Conservation (phyloP, 2,113 vertebrate species). For the Pionites leucogaster region DNA sequence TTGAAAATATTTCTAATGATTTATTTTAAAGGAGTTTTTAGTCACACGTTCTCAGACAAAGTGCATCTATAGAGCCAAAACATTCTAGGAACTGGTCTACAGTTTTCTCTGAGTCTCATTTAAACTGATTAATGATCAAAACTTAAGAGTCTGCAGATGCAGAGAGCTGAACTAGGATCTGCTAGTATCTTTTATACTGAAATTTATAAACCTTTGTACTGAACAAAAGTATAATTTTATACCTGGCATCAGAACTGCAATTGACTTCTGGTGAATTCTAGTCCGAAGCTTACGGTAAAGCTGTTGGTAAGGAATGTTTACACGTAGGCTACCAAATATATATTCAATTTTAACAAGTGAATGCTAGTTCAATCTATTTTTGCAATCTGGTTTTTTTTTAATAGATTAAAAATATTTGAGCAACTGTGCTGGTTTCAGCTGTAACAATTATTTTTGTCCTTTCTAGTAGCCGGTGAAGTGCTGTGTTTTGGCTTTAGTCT, state of each 20-base stretch:
- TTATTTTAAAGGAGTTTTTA: not conserved
- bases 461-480: not conserved
- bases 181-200: not conserved
- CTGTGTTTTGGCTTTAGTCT: not conserved
- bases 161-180: not conserved
- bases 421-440: not conserved
- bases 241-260: not conserved
- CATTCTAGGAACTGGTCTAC: not conserved
- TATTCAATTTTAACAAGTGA: not conserved
- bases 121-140: not conserved
- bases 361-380: not conserved
- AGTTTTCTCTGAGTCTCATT: not conserved
- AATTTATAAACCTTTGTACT: not conserved
- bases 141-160: not conserved
- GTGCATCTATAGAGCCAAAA: not conserved
- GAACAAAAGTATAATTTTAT: not conserved
- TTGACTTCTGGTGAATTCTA: not conserved
- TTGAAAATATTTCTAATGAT: not conserved
- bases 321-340: not conserved
- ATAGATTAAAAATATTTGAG: not conserved
- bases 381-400: not conserved
- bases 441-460: not conserved
- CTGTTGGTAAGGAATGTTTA: not conserved
- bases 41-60: not conserved
- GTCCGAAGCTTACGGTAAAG: not conserved